Conservation (phyloP, 2,888 invertebrate species). For the Dryomyza anilis region DNA sequence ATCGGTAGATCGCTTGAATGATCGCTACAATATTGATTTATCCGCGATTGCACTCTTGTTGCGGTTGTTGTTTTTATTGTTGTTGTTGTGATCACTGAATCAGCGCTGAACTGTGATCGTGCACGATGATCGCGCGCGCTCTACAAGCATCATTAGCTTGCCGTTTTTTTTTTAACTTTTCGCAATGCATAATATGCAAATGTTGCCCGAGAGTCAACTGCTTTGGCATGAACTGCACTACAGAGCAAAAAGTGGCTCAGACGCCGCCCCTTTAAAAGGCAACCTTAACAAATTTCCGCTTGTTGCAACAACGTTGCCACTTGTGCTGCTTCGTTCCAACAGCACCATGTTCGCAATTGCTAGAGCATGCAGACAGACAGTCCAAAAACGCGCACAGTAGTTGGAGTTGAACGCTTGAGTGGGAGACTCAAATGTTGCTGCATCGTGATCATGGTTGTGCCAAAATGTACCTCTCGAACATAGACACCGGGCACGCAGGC, state of each 20-base stretch:
- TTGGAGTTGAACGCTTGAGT: no score
- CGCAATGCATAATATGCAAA: conserved; percentile 13
- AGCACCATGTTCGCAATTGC: background rate
- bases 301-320: no score
- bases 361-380: background rate
- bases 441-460: no score
- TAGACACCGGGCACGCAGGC: no score
- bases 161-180: no score
- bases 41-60: background rate
- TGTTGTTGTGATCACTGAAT: background rate
- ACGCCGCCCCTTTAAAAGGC: conserved; percentile 22
- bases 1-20: background rate
- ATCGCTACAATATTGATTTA: background rate
- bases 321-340: no score
- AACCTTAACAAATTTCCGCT: conserved; percentile 9
- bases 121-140: background rate
- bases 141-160: conserved; percentile 21
- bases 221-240: background rate
- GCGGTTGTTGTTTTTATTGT: background rate
- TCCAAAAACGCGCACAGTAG: background rate
- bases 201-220: background rate
- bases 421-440: no score
- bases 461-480: no score
- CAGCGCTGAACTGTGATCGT: background rate
- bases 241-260: background rate